Conservation (phyloP, 1,140 invertebrate genomes). For the Drosophila kepulauana region DNA sequence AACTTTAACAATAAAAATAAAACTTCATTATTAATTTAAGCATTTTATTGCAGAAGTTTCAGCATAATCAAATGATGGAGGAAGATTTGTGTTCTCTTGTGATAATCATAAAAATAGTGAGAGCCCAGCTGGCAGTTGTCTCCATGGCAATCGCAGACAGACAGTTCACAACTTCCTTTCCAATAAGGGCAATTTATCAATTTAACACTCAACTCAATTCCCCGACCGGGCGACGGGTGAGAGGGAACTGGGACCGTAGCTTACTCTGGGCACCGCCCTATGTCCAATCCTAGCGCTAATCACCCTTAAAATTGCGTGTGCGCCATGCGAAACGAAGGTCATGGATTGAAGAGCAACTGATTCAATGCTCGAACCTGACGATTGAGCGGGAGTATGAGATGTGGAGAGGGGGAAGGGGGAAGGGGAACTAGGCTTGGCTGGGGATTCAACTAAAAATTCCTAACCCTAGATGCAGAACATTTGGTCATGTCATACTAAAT, state of each 20-base stretch:
- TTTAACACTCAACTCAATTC: slow-evolving; percentile 71
- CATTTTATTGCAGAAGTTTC: neutral
- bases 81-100: neutral
- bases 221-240: too few species aligned
- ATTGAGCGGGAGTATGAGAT: neutral
- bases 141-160: slow-evolving; percentile 5
- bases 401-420: neutral
- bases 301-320: slow-evolving; percentile 79
- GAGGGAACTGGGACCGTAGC: neutral
- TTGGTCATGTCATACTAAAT: slow-evolving; percentile 66
- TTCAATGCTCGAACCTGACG: slow-evolving; percentile 15
- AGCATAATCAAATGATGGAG: neutral
- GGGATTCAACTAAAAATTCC: slow-evolving; percentile 42
- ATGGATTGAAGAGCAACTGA: slow-evolving; percentile 48
- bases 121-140: slow-evolving; percentile 22
- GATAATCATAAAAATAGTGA: slow-evolving; percentile 35
- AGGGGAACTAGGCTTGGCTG: neutral
- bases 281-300: slow-evolving; percentile 60
- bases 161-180: slow-evolving; percentile 75
- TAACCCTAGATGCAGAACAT: slow-evolving; percentile 5
- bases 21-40: too few species aligned
- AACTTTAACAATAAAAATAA: too few species aligned
- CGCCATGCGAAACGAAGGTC: slow-evolving; percentile 64
- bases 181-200: slow-evolving; percentile 81
- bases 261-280: neutral